phyloP scores from a whole-genome alignment of 2,797 vertebrate genomes.

The Phoxinus dragarum region DNA sequence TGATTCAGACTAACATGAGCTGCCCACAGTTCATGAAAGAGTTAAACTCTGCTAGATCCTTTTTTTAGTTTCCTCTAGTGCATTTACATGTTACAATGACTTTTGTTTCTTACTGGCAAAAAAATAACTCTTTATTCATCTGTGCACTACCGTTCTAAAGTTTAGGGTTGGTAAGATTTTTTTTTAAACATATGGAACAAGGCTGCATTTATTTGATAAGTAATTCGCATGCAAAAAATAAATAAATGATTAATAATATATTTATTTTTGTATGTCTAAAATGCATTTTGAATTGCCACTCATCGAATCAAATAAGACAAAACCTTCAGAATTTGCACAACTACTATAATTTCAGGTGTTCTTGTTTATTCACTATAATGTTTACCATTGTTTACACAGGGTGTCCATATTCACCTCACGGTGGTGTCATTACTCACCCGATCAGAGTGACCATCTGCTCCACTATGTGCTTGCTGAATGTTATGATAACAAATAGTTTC shows the following conservation, averaged over 20 bases:
- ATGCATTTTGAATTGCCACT: background rate
- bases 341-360: background rate
- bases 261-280: background rate
- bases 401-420: slow-evolving; percentile 4
- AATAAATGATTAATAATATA: background rate
- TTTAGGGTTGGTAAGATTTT: background rate
- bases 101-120: background rate
- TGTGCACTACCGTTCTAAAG: too few relatives aligned
- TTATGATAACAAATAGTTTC: slow-evolving; percentile 99
- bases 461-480: slow-evolving; percentile 99
- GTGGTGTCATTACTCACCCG: slow-evolving; percentile 86
- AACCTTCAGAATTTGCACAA: background rate
- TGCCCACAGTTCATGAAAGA: background rate
- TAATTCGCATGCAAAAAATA: background rate
- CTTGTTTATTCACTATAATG: background rate
- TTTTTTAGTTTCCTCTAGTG: slow-evolving; percentile 26
- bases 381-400: background rate
- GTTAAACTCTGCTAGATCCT: slow-evolving; percentile 29
- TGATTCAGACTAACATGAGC: slow-evolving; percentile 46
- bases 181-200: background rate
- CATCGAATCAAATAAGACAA: background rate
- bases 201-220: background rate
- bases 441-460: slow-evolving; percentile 98
- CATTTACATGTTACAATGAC: slow-evolving; percentile 1
- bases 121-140: background rate